These are phyloP conservation scores for Sinhomidia bicolor DNA, from an alignment of 2,888 invertebrate species.

Conservation along the genomic window DNA sequence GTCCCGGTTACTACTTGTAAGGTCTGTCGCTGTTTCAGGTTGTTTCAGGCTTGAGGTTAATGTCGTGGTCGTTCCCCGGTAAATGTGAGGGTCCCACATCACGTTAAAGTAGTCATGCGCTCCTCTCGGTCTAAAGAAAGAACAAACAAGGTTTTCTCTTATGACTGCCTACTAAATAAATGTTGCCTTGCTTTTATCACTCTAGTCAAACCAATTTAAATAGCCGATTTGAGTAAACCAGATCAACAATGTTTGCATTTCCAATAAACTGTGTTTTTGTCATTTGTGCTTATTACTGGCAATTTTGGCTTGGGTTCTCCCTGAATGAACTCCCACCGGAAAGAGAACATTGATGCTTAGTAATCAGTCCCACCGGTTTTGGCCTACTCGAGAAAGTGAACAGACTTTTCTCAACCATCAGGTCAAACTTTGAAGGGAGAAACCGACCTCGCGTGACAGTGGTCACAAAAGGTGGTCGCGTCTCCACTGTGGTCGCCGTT, in stretches of 20 bases:
- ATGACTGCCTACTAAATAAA: too few species aligned
- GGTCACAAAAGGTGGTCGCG: conserved; percentile 79
- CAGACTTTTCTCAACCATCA: conserved; percentile 78
- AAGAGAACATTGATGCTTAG: conserved; percentile 77
- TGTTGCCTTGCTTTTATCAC: too few species aligned
- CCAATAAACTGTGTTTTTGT: conserved; percentile 8
- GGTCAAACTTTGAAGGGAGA: conserved; percentile 80
- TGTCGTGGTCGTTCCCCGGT: conserved; percentile 76
- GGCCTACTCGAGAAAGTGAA: conserved; percentile 80
- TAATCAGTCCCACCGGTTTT: conserved; percentile 75
- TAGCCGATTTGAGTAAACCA: too few species aligned
- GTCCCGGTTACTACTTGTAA: conserved; percentile 53
- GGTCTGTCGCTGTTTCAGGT: conserved; percentile 35
- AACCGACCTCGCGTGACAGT: conserved; percentile 79
- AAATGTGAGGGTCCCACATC: conserved; percentile 80
- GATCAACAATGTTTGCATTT: not conserved
- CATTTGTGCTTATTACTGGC: conserved; percentile 46
- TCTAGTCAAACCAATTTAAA: too few species aligned
- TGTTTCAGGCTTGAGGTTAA: conserved; percentile 65
- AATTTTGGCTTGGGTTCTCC: conserved; percentile 60
- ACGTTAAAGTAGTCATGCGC: conserved; percentile 79
- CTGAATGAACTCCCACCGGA: conserved; percentile 49
- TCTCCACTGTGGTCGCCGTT: conserved; percentile 62
- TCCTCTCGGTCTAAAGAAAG: conserved; percentile 76
- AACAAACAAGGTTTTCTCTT: too few species aligned